A percentile compares a stretch with the other conserved stretches of the same genome.
Evolutionary conservation across 2,888 invertebrate species (phyloP).

Genomic region (Hybos culiciformis): DNA sequence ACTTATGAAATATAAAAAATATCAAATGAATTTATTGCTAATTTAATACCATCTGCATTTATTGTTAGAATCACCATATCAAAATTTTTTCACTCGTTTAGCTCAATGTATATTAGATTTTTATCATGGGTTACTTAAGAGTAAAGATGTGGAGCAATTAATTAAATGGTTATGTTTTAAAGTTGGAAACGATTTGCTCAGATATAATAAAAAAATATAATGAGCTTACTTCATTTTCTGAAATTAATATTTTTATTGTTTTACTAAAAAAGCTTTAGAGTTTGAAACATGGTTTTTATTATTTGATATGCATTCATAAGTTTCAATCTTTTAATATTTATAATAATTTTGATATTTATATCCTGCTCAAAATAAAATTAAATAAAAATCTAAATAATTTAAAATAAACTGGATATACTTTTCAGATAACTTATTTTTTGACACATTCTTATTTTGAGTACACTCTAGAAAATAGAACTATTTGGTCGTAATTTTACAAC

Average conservation of each 20-base stretch:
- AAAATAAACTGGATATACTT: no score
- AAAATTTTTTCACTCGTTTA: slow-evolving; percentile 31
- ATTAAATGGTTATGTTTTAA: slow-evolving; percentile 26
- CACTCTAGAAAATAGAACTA: no score
- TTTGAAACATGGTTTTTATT: no score
- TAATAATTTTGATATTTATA: background rate
- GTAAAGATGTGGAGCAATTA: slow-evolving; percentile 23
- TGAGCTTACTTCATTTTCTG: no score
- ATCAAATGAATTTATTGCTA: slow-evolving; percentile 34
- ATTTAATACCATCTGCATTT: slow-evolving; percentile 32
- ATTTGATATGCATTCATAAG: no score
- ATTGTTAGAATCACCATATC: slow-evolving; percentile 31
- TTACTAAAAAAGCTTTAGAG: no score
- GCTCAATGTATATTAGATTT: slow-evolving; percentile 31
- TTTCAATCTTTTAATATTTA: no score
- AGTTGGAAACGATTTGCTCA: slow-evolving; percentile 23
- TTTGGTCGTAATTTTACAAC: no score
- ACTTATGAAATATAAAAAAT: slow-evolving; percentile 26
- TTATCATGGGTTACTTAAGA: slow-evolving; percentile 20
- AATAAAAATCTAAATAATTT: background rate
- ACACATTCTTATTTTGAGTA: no score
- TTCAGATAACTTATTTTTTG: no score
- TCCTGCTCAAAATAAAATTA: background rate
- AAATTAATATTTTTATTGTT: no score
- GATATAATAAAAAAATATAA: slow-evolving; percentile 34